These are phyloP conservation scores for Dasyurus viverrinus DNA, from an alignment of 2,113 vertebrate genomes.

Conservation along the genomic window DNA sequence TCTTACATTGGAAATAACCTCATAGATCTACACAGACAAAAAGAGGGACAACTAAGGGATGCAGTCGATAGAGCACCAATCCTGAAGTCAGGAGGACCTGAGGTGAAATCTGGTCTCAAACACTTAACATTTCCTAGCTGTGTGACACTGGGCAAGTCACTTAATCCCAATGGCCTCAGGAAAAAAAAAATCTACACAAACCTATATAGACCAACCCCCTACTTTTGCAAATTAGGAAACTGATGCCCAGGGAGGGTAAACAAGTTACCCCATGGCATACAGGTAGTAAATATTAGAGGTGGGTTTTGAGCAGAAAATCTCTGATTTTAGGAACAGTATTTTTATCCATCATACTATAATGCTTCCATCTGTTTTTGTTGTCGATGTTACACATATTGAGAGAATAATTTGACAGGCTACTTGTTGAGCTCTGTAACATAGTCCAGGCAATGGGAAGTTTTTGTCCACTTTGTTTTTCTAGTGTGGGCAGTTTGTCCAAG, in stretches of 20 bases:
- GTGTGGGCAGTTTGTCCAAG: not conserved
- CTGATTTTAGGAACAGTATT: not conserved
- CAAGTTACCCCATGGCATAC: not conserved
- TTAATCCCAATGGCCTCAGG: too few species aligned
- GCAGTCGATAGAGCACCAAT: too few species aligned
- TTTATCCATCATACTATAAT: not conserved
- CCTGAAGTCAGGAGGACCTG: too few species aligned
- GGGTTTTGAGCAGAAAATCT: not conserved
- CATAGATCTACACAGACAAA: not conserved
- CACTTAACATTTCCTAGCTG: too few species aligned
- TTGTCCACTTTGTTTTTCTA: not conserved
- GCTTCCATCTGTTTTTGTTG: not conserved
- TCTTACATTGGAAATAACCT: not conserved
- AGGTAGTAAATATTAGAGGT: not conserved
- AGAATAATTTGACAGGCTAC: not conserved
- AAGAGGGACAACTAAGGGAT: too few species aligned
- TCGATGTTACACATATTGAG: not conserved
- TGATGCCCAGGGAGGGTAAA: not conserved
- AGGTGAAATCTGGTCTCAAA: too few species aligned
- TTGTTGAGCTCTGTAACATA: not conserved
- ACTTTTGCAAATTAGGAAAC: not conserved
- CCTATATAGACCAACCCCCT: not conserved
- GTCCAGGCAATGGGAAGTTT: not conserved
- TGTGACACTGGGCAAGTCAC: too few species aligned
- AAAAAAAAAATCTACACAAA: too few species aligned